Evolutionary conservation across 2,888 invertebrate species (phyloP).

Genomic region (Sphaerophoria taeniata): DNA sequence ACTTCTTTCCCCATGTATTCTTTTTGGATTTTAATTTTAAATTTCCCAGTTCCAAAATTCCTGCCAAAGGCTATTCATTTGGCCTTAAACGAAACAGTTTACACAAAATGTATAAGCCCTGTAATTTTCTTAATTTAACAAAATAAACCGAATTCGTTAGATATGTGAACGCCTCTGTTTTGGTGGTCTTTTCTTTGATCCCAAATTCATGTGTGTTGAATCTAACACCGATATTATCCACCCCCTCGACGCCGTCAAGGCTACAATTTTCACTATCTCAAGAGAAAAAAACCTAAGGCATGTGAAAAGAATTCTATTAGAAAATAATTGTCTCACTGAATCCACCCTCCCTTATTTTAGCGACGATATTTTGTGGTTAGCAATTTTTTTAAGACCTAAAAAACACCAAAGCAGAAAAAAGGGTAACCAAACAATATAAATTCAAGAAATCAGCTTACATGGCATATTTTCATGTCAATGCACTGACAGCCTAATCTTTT

Average conservation of each 20-base stretch:
- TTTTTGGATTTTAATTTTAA: neutral
- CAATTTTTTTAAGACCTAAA: conserved; percentile 27
- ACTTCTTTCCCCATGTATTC: too few relatives aligned
- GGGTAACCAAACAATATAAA: conserved; percentile 73
- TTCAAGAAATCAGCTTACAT: conserved; percentile 66
- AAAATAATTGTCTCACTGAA: conserved; percentile 62
- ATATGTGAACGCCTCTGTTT: conserved; percentile 44
- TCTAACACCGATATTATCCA: conserved; percentile 58
- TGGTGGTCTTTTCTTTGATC: conserved; percentile 66
- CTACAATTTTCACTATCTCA: neutral
- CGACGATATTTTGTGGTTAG: conserved; percentile 33
- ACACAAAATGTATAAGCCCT: conserved; percentile 22
- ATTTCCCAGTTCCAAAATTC: neutral
- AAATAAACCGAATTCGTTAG: conserved; percentile 46
- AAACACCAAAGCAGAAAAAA: conserved; percentile 40
- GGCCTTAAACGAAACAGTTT: conserved; percentile 33
- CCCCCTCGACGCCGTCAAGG: neutral
- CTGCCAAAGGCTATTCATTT: neutral
- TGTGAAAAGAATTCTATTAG: conserved; percentile 67
- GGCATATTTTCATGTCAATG: conserved; percentile 71
- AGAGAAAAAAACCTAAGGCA: conserved; percentile 27
- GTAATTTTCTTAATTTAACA: conserved; percentile 68
- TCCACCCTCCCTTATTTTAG: conserved; percentile 26
- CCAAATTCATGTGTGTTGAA: conserved; percentile 66
- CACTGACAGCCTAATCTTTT: conserved; percentile 66